phyloP scores from a whole-genome alignment of 1,140 invertebrate species.

The Rhysida immarginata region DNA sequence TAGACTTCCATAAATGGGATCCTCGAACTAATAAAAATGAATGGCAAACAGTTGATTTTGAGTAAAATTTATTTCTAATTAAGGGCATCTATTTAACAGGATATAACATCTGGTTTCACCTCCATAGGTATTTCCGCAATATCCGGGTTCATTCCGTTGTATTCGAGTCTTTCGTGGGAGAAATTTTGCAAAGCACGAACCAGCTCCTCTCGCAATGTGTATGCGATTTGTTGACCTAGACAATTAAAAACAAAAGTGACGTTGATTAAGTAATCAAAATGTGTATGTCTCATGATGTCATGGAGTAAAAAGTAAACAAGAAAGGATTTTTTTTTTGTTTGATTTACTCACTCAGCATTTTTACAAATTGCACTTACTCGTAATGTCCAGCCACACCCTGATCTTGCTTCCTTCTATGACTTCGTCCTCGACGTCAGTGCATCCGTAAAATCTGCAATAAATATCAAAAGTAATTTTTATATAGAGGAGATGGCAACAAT shows the following conservation, averaged over 20 bases:
- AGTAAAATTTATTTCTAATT: background rate
- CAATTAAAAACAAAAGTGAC: no score
- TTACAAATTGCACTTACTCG: constrained; percentile 44
- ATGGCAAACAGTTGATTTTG: constrained; percentile 2
- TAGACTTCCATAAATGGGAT: constrained; percentile 73
- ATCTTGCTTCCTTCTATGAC: constrained; percentile 68
- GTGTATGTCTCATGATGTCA: no score
- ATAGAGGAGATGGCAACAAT: no score
- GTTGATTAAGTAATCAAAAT: no score
- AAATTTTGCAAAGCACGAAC: constrained; percentile 4
- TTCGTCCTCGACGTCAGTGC: constrained; percentile 50
- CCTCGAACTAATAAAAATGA: constrained; percentile 41
- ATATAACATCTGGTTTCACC: background rate
- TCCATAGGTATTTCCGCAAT: constrained; percentile 53
- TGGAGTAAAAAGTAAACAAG: no score
- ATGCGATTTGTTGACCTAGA: constrained; percentile 77
- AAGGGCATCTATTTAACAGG: background rate
- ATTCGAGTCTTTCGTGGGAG: constrained; percentile 16
- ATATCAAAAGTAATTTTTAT: no score
- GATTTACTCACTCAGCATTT: no score
- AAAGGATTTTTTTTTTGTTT: no score
- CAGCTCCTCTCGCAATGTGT: constrained; percentile 22
- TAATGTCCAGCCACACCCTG: constrained; percentile 75
- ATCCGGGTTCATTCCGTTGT: constrained; percentile 58
- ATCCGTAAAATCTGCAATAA: constrained; percentile 50